Evolutionary conservation across 1,140 invertebrate species (phyloP).

Genomic region (Drosophila orena): DNA sequence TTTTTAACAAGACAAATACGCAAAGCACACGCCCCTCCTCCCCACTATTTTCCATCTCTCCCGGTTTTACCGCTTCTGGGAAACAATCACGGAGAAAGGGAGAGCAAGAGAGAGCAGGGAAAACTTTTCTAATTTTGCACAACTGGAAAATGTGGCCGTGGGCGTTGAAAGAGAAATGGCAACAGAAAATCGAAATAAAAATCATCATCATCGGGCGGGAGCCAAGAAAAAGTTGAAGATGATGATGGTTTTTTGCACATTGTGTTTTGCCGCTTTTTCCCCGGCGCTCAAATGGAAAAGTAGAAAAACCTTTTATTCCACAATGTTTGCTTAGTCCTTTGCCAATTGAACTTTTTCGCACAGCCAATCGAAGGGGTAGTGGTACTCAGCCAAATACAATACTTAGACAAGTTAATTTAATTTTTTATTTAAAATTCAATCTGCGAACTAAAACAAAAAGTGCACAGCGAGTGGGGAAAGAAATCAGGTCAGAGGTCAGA

Average conservation of each 20-base stretch:
- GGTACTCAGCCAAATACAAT: conserved; percentile 57
- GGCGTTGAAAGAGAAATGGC: conserved; percentile 52
- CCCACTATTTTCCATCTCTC: not conserved
- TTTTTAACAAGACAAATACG: conserved; percentile 82
- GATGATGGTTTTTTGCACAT: not conserved
- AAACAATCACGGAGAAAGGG: conserved; percentile 39
- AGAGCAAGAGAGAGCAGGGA: conserved; percentile 14
- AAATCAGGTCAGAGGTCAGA: conserved; percentile 7
- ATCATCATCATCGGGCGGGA: conserved; percentile 30
- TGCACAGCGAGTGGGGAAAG: conserved; percentile 13
- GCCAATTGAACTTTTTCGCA: conserved; percentile 79
- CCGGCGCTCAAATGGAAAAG: conserved; percentile 62
- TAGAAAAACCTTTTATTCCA: conserved; percentile 84
- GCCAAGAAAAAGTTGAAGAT: conserved; percentile 47
- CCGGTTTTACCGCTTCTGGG: conserved; percentile 20
- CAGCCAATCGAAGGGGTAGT: conserved; percentile 37
- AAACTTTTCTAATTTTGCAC: conserved; percentile 81
- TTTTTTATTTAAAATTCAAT: conserved; percentile 84
- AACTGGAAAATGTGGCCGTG: conserved; percentile 57
- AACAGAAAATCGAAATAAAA: conserved; percentile 66
- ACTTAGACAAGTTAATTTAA: conserved; percentile 80
- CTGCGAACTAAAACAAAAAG: conserved; percentile 83
- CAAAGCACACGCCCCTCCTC: conserved; percentile 65
- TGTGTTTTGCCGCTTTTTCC: not conserved
- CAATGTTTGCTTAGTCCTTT: conserved; percentile 81